A percentile compares a stretch with the other conserved stretches of the same genome.
These are phyloP conservation scores for Ptycholaimellus sp. DNA, from an alignment of 2,888 invertebrate genomes.

Conservation along the genomic window DNA sequence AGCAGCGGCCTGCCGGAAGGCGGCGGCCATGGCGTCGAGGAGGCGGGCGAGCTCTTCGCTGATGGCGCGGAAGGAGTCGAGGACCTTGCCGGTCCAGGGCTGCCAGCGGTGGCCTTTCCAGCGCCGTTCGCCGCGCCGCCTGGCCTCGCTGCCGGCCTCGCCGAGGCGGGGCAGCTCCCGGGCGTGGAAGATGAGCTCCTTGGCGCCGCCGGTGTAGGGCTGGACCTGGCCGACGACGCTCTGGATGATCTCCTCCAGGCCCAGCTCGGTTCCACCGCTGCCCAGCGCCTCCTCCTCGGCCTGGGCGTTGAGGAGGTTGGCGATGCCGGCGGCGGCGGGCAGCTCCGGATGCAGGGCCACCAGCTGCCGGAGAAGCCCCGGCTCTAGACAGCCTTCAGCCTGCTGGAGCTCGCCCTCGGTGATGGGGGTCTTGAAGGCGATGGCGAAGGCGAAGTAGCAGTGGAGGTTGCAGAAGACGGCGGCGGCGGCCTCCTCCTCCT, in stretches of 20 bases:
- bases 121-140: slow-evolving; percentile 11
- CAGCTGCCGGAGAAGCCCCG: too few species aligned
- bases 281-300: neutral
- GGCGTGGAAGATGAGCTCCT: neutral
- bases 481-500: too few species aligned
- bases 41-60: slow-evolving; percentile 10
- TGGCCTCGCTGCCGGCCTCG: neutral
- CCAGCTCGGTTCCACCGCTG: neutral
- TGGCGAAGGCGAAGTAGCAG: slow-evolving; percentile 63
- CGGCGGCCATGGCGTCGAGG: neutral
- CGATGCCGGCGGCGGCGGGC: neutral
- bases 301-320: neutral
- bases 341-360: neutral
- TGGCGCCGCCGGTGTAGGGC: neutral
- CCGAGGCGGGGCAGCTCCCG: neutral
- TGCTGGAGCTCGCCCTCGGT: too few species aligned
- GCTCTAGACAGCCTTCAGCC: too few species aligned
- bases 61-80: slow-evolving; percentile 10
- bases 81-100: slow-evolving; percentile 9
- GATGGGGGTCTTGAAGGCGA: slow-evolving; percentile 34
- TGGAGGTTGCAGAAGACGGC: slow-evolving; percentile 57
- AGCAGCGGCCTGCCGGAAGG: slow-evolving; percentile 4
- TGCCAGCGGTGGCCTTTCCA: slow-evolving; percentile 40
- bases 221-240: neutral
- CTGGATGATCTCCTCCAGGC: neutral